Evolutionary conservation across 2,888 invertebrate species (phyloP).

Genomic region (Heterodera filipjevi): DNA sequence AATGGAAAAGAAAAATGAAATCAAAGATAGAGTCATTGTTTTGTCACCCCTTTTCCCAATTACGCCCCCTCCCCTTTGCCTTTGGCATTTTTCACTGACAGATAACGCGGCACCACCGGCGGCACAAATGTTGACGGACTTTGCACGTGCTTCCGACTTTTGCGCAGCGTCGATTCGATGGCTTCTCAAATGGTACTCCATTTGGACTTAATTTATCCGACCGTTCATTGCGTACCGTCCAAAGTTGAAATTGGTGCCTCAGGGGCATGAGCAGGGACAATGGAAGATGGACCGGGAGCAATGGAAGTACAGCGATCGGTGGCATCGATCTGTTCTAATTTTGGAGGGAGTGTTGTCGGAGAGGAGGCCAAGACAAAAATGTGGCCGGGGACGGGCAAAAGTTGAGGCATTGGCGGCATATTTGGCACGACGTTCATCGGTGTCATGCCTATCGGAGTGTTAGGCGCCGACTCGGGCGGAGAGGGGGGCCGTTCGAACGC

Average conservation of each 20-base stretch:
- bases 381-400: conserved; percentile 5
- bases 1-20: neutral
- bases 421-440: neutral
- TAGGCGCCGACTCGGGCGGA: conserved; percentile 28
- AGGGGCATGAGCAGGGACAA: neutral
- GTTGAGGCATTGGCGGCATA: neutral
- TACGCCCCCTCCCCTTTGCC: no score
- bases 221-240: neutral
- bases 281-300: neutral
- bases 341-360: neutral
- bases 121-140: conserved; percentile 11
- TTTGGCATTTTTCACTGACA: conserved; percentile 20
- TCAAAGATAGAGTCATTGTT: no score
- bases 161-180: conserved; percentile 26
- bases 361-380: neutral
- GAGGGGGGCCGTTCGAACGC: conserved; percentile 3
- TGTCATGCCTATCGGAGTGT: conserved; percentile 13
- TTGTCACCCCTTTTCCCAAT: no score
- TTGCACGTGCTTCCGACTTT: conserved; percentile 25
- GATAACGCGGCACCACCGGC: conserved; percentile 18
- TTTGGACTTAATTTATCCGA: conserved; percentile 1
- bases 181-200: conserved; percentile 21
- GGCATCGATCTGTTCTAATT: neutral
- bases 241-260: neutral
- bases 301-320: neutral